These are phyloP conservation scores for Drosophila antonietae DNA, from an alignment of 2,888 invertebrate species.

Conservation along the genomic window DNA sequence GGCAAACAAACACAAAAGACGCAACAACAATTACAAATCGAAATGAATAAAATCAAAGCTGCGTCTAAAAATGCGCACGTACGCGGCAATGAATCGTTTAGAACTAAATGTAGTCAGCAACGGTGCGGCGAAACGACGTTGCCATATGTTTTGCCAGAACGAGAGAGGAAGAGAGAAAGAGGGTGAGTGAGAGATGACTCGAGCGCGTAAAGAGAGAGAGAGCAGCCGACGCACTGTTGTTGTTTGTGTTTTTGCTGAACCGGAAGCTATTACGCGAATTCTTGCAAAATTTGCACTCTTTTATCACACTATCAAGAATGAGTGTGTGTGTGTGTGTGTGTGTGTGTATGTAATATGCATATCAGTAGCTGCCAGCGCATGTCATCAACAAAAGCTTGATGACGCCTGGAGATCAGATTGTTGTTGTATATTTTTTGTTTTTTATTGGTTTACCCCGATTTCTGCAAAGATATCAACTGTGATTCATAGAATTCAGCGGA, in stretches of 20 bases:
- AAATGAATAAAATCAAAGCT: constrained; percentile 32
- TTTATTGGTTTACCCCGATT: constrained; percentile 52
- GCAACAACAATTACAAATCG: constrained; percentile 32
- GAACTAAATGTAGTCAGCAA: constrained; percentile 53
- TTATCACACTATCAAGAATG: constrained; percentile 36
- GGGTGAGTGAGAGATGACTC: neutral
- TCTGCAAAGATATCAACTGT: constrained; percentile 37
- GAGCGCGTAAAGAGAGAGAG: constrained; percentile 7
- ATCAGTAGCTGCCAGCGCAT: constrained; percentile 44
- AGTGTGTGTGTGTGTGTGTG: constrained; percentile 3
- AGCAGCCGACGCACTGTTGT: constrained; percentile 11
- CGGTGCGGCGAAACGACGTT: constrained; percentile 2
- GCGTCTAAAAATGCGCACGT: constrained; percentile 57
- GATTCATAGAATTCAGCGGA: constrained; percentile 60
- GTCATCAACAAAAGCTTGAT: constrained; percentile 35
- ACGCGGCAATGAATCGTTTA: constrained; percentile 65
- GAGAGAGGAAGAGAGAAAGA: constrained; percentile 6
- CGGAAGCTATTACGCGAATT: constrained; percentile 67
- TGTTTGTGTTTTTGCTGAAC: constrained; percentile 40
- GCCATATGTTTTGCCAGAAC: constrained; percentile 15
- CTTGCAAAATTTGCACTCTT: constrained; percentile 42
- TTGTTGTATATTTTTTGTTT: constrained; percentile 4
- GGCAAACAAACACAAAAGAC: constrained; percentile 13
- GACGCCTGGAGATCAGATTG: constrained; percentile 38
- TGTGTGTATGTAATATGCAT: constrained; percentile 29